phyloP scores from a whole-genome alignment of 64 coral and sea anemone species.

The Dendronephthya gigantea region DNA sequence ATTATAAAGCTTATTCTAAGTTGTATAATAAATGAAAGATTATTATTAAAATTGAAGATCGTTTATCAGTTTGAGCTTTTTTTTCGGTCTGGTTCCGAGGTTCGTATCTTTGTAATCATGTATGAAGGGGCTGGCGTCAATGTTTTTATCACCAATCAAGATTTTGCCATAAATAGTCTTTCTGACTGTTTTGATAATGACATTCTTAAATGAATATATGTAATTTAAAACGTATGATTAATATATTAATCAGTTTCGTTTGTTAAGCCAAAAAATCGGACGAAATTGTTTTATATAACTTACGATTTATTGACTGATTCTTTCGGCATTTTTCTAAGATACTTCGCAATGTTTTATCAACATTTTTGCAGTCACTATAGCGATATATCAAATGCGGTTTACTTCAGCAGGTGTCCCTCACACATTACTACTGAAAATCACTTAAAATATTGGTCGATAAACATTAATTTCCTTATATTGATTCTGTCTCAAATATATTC shows the following conservation, averaged over 20 bases:
- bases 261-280: background rate
- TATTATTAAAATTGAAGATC: background rate
- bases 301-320: too few species aligned
- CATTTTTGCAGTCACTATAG: background rate
- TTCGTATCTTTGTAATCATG: too few species aligned
- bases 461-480: background rate
- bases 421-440: background rate
- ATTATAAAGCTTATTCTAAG: background rate
- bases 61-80: background rate
- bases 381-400: background rate
- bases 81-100: background rate
- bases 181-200: too few species aligned
- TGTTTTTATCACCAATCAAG: too few species aligned
- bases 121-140: too few species aligned
- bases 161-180: too few species aligned
- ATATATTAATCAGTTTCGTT: background rate
- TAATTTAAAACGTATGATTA: background rate
- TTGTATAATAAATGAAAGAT: background rate
- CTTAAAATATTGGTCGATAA: background rate
- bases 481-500: background rate
- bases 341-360: background rate
- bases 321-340: background rate
- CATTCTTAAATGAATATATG: too few species aligned
- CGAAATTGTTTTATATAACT: too few species aligned
- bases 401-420: background rate